Percentiles rank a stretch among this genome's conserved stretches.
phyloP scores from a whole-genome alignment of 2,113 vertebrate genomes.

The Oreochromis tanganicae region DNA sequence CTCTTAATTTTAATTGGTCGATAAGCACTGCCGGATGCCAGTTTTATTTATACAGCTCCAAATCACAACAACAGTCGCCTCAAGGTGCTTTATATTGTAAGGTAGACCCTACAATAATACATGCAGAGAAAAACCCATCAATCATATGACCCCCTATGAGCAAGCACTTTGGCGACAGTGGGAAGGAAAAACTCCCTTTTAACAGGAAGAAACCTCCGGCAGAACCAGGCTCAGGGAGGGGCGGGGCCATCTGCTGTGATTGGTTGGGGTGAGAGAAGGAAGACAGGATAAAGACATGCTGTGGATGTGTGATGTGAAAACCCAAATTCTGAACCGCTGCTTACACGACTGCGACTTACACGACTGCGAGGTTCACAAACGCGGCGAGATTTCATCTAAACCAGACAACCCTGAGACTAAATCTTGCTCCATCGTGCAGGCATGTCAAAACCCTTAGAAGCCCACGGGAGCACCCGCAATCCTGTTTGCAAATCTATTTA shows the following conservation, averaged over 20 bases:
- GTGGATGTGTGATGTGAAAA: neutral
- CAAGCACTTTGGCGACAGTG: too few species aligned
- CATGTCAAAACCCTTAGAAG: too few species aligned
- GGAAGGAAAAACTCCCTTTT: too few species aligned
- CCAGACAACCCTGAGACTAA: too few species aligned
- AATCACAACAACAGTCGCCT: rapidly evolving
- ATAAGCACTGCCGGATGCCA: neutral
- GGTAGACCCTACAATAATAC: too few species aligned
- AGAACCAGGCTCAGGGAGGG: neutral
- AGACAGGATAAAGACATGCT: neutral
- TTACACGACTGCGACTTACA: too few species aligned
- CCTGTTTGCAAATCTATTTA: too few species aligned
- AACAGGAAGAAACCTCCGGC: neutral
- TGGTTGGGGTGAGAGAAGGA: rapidly evolving
- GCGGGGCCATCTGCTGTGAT: neutral
- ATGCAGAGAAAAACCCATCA: neutral
- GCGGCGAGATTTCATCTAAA: too few species aligned
- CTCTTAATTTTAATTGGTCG: neutral
- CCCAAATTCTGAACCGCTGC: too few species aligned
- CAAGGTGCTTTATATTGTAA: rapidly evolving
- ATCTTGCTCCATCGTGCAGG: too few species aligned
- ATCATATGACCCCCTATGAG: neutral
- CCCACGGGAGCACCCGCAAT: too few species aligned
- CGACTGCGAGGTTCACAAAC: too few species aligned
- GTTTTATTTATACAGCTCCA: neutral